Evolutionary conservation across 2,113 vertebrate species (phyloP).

Genomic region (Erythrocercus mccallii): DNA sequence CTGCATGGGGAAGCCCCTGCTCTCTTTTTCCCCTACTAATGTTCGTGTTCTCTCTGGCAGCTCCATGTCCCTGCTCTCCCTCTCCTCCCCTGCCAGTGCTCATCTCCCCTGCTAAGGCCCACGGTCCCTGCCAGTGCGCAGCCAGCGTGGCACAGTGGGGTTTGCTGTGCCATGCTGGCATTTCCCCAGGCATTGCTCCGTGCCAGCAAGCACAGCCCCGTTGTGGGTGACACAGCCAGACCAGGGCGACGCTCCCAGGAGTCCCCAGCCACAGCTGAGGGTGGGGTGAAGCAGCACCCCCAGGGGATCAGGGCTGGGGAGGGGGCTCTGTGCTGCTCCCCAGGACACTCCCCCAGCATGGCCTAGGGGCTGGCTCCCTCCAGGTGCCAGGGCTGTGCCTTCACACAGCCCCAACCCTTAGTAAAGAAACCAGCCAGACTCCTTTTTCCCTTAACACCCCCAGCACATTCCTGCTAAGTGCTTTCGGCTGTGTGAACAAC

Average conservation of each 20-base stretch:
- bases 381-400: not conserved
- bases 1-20: not conserved
- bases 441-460: not conserved
- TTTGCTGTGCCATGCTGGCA: not conserved
- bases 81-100: not conserved
- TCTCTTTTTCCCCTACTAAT: not conserved
- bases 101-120: not conserved
- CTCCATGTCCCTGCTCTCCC: fast-evolving
- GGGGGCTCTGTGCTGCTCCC: not conserved
- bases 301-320: not conserved
- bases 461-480: not conserved
- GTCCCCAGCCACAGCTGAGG: not conserved
- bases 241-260: not conserved
- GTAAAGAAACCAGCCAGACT: not conserved
- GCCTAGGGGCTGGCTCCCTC: not conserved
- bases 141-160: not conserved
- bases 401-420: not conserved
- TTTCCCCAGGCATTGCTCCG: not conserved
- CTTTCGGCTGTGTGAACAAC: not conserved
- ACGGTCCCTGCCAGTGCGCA: not conserved
- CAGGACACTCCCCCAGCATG: not conserved
- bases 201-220: not conserved
- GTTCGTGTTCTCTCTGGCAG: not conserved
- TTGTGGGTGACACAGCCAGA: not conserved
- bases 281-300: not conserved